These are phyloP conservation scores for Ploceus nigricollis DNA, from an alignment of 2,113 vertebrate genomes.

Conservation along the genomic window DNA sequence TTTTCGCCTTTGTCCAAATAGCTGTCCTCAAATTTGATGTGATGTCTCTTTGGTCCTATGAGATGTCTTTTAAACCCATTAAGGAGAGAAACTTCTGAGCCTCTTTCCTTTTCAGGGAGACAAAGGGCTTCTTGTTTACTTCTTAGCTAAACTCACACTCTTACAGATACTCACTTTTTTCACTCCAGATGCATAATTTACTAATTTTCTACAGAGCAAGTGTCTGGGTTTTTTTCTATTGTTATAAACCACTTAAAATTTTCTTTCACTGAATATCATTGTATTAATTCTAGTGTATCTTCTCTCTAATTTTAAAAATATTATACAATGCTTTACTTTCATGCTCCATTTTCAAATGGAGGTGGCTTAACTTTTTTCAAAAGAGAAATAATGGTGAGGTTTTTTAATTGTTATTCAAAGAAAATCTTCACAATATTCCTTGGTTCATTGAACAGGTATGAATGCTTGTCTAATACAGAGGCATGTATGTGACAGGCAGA, in stretches of 20 bases:
- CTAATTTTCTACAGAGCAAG: neutral
- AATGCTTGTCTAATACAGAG: neutral
- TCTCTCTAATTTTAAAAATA: neutral
- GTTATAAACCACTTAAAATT: neutral
- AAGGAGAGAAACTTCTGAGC: too few relatives aligned
- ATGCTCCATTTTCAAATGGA: neutral
- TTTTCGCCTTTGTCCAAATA: too few relatives aligned
- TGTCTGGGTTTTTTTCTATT: neutral
- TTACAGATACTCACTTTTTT: neutral
- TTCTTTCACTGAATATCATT: neutral
- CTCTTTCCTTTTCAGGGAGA: too few relatives aligned
- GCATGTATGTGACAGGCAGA: neutral
- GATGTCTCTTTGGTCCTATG: too few relatives aligned
- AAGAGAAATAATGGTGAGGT: neutral
- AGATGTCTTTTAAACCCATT: too few relatives aligned
- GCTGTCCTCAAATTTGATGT: too few relatives aligned
- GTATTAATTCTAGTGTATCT: neutral
- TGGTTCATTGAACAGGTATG: neutral
- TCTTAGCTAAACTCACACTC: too few relatives aligned
- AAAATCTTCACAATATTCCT: neutral
- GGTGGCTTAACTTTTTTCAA: neutral
- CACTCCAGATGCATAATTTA: neutral
- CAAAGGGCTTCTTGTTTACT: too few relatives aligned
- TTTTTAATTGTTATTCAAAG: neutral
- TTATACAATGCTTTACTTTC: neutral